Base-by-base conservation (phyloP, 2,113 vertebrate species). In the Cyprinodon variegatus region DNA sequence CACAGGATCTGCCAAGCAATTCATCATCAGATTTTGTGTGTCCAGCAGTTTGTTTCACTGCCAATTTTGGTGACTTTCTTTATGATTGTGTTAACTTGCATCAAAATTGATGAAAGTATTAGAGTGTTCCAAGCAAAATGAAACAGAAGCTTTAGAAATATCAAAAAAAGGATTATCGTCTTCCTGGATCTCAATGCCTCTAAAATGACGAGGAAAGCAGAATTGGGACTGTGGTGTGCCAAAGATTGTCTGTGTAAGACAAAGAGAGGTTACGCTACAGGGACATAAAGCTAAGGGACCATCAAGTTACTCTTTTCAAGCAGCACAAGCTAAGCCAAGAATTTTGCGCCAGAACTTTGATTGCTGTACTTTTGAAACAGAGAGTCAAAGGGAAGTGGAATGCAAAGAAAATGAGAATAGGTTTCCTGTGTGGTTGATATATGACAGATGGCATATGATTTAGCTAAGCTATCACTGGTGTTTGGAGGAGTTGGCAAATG, bases 1-100 rank as follows among this genome's bases (percentile, higher is more conserved):
- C 85, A 90, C 76, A 80, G 68, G 71, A 91, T 82, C 70, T 89
- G 77, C 81, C 82, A 83, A 83, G 76, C 74, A 78, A 87, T 88
- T 79, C 79, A 89, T 91, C 85, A 82, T 85, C 72, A 80, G 72
- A 65, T 71, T 90, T 29, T 76, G 72, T 72, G 73, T 86, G 85
- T 80, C 83, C 71, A 46, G 83, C 36, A 72, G 72, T 36, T 14
- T 78, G 75, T 13, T 29, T 7, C 48, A 5, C 22, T 78, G 77
- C 78, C 78, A 86, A 17, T 69, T 71, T 80, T 61, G 46, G 78
- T 68, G 50, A 78, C 81, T 60, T 87, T 77, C n/a, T 82, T 61
- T 65, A 11, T 41, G 66, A 22, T 20, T 66, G 38, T 48, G 15
- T 48, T 63, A 64, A 29, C 65, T 66, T 62, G 14, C 64, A 65